These are phyloP conservation scores for Chrysaora quinquecirrha DNA, from an alignment of 30 jellyfish, hydroid and myxozoan genomes.

Conservation along the genomic window DNA sequence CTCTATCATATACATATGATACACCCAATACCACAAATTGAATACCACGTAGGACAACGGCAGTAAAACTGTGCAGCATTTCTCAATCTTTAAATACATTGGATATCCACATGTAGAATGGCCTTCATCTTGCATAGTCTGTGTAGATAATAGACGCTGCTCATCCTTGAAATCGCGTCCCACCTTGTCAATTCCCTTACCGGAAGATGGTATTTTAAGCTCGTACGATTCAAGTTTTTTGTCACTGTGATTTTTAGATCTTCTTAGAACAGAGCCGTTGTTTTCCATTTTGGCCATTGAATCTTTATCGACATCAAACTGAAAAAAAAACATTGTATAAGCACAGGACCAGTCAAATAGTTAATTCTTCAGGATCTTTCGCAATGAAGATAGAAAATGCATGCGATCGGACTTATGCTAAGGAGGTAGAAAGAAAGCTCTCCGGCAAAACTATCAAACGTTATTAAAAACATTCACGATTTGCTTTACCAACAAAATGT, in stretches of 20 bases:
- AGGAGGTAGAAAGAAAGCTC: too few species aligned
- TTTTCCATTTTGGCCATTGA: not conserved
- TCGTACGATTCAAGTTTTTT: too few species aligned
- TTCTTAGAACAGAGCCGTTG: not conserved
- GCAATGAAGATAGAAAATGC: too few species aligned
- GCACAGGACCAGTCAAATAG: too few species aligned
- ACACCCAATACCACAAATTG: conserved; percentile 60
- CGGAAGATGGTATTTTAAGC: too few species aligned
- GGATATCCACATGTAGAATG: not conserved
- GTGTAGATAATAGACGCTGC: not conserved
- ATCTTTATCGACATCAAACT: not conserved
- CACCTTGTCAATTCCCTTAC: not conserved
- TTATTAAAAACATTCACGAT: too few species aligned
- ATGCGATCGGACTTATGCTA: too few species aligned
- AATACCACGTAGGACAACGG: conserved; percentile 34
- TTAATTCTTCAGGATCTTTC: too few species aligned
- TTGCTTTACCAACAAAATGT: too few species aligned
- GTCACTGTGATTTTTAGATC: not conserved
- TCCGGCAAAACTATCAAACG: too few species aligned
- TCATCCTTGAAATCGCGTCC: not conserved
- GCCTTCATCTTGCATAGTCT: not conserved
- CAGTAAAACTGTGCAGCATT: conserved; percentile 15
- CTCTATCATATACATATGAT: too few species aligned
- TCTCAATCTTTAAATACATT: not conserved
- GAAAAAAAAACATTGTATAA: too few species aligned